phyloP scores from a whole-genome alignment of 2,113 vertebrate genomes.

The Bostrychus sinensis region DNA sequence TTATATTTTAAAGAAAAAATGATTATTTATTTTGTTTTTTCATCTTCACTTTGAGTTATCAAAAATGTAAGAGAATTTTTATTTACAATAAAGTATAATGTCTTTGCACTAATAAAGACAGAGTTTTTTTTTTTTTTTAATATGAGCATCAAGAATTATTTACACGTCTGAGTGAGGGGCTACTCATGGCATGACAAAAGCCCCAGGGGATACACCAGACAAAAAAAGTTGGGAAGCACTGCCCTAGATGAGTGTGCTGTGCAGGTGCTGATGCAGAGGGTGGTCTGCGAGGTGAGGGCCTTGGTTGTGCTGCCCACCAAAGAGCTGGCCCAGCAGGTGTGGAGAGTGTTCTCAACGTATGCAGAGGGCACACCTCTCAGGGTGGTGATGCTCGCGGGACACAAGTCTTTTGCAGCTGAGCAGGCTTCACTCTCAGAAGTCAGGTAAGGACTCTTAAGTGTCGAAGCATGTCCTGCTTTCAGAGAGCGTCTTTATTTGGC shows the following conservation, averaged over 20 bases:
- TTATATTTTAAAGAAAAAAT: too few relatives aligned
- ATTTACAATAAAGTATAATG: too few relatives aligned
- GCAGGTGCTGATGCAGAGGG: conserved; percentile 85
- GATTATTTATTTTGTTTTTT: too few relatives aligned
- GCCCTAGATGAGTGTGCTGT: not conserved
- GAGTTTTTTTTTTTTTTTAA: too few relatives aligned
- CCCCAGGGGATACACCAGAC: too few relatives aligned
- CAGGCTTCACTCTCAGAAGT: conserved; percentile 84
- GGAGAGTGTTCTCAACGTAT: conserved; percentile 89
- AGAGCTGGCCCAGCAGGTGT: conserved; percentile 96
- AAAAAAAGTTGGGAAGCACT: too few relatives aligned
- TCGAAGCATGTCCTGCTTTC: not conserved
- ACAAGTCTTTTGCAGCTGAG: conserved; percentile 88
- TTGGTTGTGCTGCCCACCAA: conserved; percentile 93
- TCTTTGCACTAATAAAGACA: too few relatives aligned
- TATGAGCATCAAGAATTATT: too few relatives aligned
- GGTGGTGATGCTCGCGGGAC: conserved; percentile 87
- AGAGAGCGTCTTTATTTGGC: not conserved
- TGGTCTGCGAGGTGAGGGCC: conserved; percentile 87
- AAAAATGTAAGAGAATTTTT: too few relatives aligned
- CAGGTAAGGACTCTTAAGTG: conserved; percentile 74
- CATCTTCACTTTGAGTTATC: too few relatives aligned
- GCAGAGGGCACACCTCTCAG: conserved; percentile 83
- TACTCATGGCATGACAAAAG: too few relatives aligned
- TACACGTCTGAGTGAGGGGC: too few relatives aligned